Base-by-base conservation (phyloP, 1,140 invertebrate genomes). In the Teleogryllus occipitalis region DNA sequence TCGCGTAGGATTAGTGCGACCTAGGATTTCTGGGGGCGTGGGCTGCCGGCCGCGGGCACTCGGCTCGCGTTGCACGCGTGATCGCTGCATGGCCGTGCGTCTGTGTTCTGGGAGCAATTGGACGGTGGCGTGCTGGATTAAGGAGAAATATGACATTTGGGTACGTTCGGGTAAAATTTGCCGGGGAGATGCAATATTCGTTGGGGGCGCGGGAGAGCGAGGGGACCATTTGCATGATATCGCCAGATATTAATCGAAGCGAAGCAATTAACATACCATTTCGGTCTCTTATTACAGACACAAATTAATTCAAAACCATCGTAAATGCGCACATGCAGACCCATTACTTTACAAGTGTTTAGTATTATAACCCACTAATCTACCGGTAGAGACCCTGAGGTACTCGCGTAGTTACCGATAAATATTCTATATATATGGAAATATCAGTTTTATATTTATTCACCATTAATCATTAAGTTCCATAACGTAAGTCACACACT, bases 201-300 rank as follows among this genome's bases (percentile, higher is more conserved):
- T 65, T 18, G 54, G 10, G 54, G 18, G 2, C 10, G 54, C 10
- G 18, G 54, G 54, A 65, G 54, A 3, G 18, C 18, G 54, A 65
- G 10, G 54, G 54, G 54, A 65, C 54, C 54, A 65, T 65, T 65
- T 65, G 54, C 54, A 65, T 65, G 54, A 65, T 65, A 65, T 65
- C 54, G 54, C 54, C 54, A 65, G 54, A 65, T 65, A 65, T 65
- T 65, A 65, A 65, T 65, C 54, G 54, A 65, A 65, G 54, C 54
- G 54, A 65, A 65, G 10, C 54, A 65, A 65, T 65, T 65, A 65
- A 65, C 54, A 65, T 65, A 65, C 54, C 54, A 65, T 65, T 65
- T 18, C 54, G 18, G 54, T 18, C 54, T 65, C 54, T 65, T 65
- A 65, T 65, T 65, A 65, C 54, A 65, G 10, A 65, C 18, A 10